A percentile compares a stretch with the other conserved stretches of the same genome.
Evolutionary conservation across 2,797 vertebrate genomes (phyloP).

Genomic region (Jordanella pulchra): DNA sequence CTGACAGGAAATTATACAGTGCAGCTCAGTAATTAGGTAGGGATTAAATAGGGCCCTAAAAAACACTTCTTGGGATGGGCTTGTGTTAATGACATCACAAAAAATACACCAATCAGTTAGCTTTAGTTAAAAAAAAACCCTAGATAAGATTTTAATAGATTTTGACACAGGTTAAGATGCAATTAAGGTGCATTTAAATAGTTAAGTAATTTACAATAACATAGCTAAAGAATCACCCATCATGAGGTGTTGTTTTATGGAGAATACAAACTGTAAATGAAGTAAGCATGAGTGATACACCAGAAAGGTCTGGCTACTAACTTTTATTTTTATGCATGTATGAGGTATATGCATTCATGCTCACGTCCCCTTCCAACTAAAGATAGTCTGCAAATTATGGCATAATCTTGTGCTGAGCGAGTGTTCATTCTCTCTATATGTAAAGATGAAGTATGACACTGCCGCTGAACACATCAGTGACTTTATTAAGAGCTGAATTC

Average conservation of each 20-base stretch:
- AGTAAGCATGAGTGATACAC: background rate
- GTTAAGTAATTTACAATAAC: background rate
- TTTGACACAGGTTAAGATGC: background rate
- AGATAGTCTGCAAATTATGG: slow-evolving; percentile 45
- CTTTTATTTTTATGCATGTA: background rate
- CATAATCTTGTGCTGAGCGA: slow-evolving; percentile 50
- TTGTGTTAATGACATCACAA: background rate
- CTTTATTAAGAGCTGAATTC: slow-evolving; percentile 80
- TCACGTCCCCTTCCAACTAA: slow-evolving; percentile 15
- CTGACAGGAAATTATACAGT: background rate
- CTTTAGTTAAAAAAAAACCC: background rate
- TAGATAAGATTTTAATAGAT: background rate
- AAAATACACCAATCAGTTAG: background rate
- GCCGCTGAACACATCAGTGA: slow-evolving; percentile 61
- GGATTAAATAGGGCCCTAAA: background rate
- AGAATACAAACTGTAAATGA: background rate
- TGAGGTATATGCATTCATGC: background rate
- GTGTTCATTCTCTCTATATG: slow-evolving; percentile 37
- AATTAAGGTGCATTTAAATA: background rate
- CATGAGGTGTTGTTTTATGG: no score
- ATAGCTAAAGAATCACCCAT: background rate
- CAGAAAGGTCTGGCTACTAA: background rate
- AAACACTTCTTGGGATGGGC: background rate
- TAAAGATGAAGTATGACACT: slow-evolving; percentile 59
- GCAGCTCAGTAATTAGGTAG: background rate